Base-by-base conservation (phyloP, 2,797 vertebrate species). In the Myotis daubentonii region DNA sequence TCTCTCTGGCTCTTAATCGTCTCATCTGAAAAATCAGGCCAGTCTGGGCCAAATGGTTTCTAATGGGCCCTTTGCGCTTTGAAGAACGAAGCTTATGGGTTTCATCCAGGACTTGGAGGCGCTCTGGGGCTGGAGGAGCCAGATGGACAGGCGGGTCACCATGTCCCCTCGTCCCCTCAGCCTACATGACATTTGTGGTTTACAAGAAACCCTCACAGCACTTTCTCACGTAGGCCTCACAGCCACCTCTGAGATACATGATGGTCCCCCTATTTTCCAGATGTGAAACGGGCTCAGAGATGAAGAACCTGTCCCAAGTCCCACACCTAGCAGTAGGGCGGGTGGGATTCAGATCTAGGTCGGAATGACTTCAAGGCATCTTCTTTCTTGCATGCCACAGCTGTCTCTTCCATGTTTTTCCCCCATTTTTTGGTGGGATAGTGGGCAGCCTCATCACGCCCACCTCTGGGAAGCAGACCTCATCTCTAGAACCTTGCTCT, bases 91-190 rank as follows among this genome's bases (percentile, higher is more conserved):
- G 23, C 30, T 74, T 20, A 17, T 3, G 20, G 47, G 8, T 38
- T 82, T 74, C 20, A 19, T 47, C 19, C 49, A 38, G 51, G 51
- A 28, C 41, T 23, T 16, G 17, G 20, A 41, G 68, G 28, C 30
- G 1, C 2, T 13, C 2, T 1, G 57, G 65, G 8, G 13, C 80
- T 55, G 38, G 30, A 7, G 41, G 38, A 17, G n/a, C 49, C 22
- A 17, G 66, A 30, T 2, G n/a, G 62, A 19, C 17, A 44, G 3
- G 36, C 2, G 16, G 33, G n/a, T 16, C 0, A 0, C 0, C 8
- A 55, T 0, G 1, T 62, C 17, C 49, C 47, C 51, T 10, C 0
- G 0, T 51, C 65, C 12, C 28, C 49, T 51, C 65, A 13, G 16
- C 51, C 65, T n/a, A 3, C 19, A 1, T 0, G 28, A 33, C 16